Evolutionary conservation across 2,113 vertebrate species (phyloP).

Genomic region (Hemiscyllium ocellatum): DNA sequence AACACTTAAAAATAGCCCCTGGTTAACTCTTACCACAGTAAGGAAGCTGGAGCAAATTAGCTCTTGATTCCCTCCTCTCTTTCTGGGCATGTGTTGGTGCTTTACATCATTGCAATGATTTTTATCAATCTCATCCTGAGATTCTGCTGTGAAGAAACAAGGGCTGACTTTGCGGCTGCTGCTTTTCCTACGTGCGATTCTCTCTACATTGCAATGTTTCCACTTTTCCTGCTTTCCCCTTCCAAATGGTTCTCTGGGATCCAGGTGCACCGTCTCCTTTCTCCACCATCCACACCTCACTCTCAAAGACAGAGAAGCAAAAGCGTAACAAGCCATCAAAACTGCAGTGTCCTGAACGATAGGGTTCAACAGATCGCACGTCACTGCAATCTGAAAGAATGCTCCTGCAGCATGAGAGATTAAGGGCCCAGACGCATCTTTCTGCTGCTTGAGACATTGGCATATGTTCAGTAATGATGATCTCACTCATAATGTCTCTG

Average conservation of each 20-base stretch:
- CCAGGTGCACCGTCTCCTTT: not conserved
- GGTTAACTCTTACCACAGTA: not conserved
- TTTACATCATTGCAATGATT: not conserved
- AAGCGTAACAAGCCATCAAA: not conserved
- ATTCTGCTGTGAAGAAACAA: not conserved
- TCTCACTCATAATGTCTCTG: not conserved
- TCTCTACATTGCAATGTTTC: not conserved
- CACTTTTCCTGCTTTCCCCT: not conserved
- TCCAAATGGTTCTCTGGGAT: not conserved
- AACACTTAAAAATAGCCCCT: not conserved
- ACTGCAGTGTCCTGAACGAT: not conserved
- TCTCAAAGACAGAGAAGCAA: not conserved
- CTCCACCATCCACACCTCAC: not conserved
- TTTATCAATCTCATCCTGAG: not conserved
- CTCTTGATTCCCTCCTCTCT: not conserved
- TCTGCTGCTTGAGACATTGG: not conserved
- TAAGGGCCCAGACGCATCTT: not conserved
- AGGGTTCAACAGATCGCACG: not conserved
- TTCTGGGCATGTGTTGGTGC: not conserved
- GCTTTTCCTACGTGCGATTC: not conserved
- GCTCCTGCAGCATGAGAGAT: not conserved
- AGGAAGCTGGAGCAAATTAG: not conserved
- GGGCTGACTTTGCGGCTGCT: not conserved
- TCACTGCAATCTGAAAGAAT: not conserved
- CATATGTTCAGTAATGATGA: not conserved